phyloP scores from a whole-genome alignment of 2,113 vertebrate species.

The Muntiacus reevesi region DNA sequence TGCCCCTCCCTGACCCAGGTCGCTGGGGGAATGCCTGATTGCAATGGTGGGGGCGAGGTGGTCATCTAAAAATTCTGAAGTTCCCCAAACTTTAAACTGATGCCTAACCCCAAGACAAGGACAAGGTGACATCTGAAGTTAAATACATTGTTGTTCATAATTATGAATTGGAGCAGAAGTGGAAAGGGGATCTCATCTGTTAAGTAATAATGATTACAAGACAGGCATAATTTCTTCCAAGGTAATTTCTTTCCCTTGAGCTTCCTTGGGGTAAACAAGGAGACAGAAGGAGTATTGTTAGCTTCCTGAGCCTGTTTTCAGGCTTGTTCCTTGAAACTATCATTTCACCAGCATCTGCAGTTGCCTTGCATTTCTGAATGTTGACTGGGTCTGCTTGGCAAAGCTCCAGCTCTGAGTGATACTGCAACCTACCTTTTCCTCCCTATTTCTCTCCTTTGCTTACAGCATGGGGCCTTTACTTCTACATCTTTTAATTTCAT shows the following conservation, averaged over 20 bases:
- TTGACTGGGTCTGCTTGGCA: not conserved
- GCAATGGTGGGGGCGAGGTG: not conserved
- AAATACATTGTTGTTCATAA: slow-evolving; percentile 37
- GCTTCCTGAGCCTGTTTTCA: not conserved
- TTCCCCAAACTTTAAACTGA: not conserved
- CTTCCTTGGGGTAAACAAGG: slow-evolving; percentile 18
- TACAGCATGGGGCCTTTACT: not conserved
- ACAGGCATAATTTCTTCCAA: slow-evolving; percentile 10
- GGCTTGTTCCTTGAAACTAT: not conserved
- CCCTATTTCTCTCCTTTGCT: not conserved
- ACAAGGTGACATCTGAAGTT: not conserved
- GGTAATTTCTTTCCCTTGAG: slow-evolving; percentile 5
- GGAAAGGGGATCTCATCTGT: slow-evolving; percentile 13
- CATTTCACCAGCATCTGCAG: not conserved
- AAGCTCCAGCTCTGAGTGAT: not conserved
- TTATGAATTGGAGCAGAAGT: slow-evolving; percentile 16
- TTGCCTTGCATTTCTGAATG: not conserved
- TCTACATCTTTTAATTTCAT: not conserved
- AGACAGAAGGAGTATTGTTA: not conserved
- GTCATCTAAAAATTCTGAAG: not conserved
- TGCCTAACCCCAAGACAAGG: not conserved
- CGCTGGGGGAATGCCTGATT: not conserved
- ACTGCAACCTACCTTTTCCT: not conserved
- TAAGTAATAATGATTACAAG: slow-evolving; percentile 39
- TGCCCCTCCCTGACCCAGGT: not conserved